phyloP scores from a whole-genome alignment of 2,797 vertebrate genomes.

The Trachurus trachurus region DNA sequence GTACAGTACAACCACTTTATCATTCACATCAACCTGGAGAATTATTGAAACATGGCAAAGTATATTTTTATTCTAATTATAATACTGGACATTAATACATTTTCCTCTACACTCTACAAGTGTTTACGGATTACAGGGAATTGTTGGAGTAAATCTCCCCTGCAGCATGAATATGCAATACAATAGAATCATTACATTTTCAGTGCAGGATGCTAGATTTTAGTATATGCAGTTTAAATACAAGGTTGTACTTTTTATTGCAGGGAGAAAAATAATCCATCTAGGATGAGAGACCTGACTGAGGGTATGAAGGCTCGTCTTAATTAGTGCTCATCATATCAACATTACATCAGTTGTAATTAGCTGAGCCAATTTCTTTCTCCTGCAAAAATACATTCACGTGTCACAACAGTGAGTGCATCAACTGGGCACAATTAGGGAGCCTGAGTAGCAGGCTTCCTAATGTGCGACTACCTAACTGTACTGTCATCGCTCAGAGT shows the following conservation, averaged over 20 bases:
- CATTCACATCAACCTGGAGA: neutral
- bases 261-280: slow-evolving; percentile 33
- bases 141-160: neutral
- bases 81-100: neutral
- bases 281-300: slow-evolving; percentile 38
- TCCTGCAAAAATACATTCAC: slow-evolving; percentile 58
- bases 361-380: slow-evolving; percentile 63
- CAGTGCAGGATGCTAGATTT: slow-evolving; percentile 1
- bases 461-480: slow-evolving; percentile 71
- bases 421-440: slow-evolving; percentile 72
- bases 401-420: slow-evolving; percentile 63
- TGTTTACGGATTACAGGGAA: neutral
- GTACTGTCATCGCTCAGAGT: slow-evolving; percentile 68
- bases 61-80: neutral
- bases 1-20: neutral
- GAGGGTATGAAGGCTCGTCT: slow-evolving; percentile 60
- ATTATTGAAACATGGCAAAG: neutral
- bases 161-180: neutral
- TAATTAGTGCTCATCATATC: slow-evolving; percentile 76
- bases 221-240: slow-evolving; percentile 1
- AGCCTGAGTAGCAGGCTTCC: slow-evolving; percentile 58
- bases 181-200: slow-evolving; percentile 19
- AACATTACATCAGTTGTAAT: slow-evolving; percentile 67
- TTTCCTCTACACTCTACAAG: neutral
- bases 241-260: slow-evolving; percentile 21